phyloP scores from a whole-genome alignment of 2,888 invertebrate genomes.

The Hirtodrosophila duncani region DNA sequence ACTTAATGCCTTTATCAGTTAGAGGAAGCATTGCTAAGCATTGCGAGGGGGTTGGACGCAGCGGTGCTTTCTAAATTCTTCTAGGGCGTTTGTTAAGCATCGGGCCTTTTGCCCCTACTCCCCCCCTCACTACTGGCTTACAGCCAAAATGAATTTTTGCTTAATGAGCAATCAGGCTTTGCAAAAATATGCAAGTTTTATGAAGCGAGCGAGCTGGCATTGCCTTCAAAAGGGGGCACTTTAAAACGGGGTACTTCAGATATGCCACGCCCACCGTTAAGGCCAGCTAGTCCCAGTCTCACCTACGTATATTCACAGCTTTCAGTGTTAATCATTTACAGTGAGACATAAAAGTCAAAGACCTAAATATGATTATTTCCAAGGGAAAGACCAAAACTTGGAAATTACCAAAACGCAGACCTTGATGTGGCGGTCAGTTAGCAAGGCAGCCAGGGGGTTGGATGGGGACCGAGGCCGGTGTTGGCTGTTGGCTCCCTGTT shows the following conservation, averaged over 20 bases:
- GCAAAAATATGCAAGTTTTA: constrained; percentile 38
- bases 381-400: constrained; percentile 36
- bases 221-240: constrained; percentile 6
- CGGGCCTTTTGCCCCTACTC: background rate
- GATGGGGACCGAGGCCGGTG: background rate
- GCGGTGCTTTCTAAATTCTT: too few species aligned
- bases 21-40: too few species aligned
- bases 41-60: too few species aligned
- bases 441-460: constrained; percentile 60
- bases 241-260: constrained; percentile 15
- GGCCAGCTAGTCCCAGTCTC: background rate
- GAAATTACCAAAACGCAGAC: constrained; percentile 42
- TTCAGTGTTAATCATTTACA: constrained; percentile 68
- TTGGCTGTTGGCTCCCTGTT: too few species aligned
- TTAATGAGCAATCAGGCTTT: constrained; percentile 67
- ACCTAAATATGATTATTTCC: constrained; percentile 59
- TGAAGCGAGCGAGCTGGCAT: too few species aligned
- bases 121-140: constrained; percentile 44
- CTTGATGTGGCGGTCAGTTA: constrained; percentile 41
- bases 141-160: constrained; percentile 66
- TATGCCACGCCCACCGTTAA: constrained; percentile 9
- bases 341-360: constrained; percentile 38
- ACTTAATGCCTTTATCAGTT: constrained; percentile 20
- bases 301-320: too few species aligned
- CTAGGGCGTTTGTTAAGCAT: too few species aligned